These are phyloP conservation scores for Prenolepis imparis DNA, from an alignment of 2,888 invertebrate species.

Conservation along the genomic window DNA sequence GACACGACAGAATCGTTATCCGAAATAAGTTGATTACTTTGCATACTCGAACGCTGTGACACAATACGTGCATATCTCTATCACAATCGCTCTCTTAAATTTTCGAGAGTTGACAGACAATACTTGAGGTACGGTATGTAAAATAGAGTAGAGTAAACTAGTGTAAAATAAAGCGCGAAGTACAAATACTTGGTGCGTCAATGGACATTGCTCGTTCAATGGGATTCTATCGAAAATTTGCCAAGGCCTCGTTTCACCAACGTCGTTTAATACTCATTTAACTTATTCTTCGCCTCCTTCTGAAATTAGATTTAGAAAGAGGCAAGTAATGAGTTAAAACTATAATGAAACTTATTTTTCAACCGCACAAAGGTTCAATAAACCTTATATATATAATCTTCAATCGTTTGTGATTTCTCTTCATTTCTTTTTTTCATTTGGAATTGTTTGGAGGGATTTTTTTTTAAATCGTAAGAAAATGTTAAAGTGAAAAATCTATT, in stretches of 20 bases:
- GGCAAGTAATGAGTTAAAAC: constrained; percentile 1
- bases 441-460: background rate
- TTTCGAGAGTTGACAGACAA: constrained; percentile 69
- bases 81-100: constrained; percentile 71
- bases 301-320: background rate
- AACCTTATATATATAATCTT: background rate
- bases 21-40: constrained; percentile 4
- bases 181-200: constrained; percentile 73
- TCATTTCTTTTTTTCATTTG: background rate
- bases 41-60: background rate
- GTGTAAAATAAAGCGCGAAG: constrained; percentile 63
- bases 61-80: constrained; percentile 64
- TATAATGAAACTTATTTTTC: background rate
- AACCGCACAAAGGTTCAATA: background rate
- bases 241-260: constrained; percentile 28
- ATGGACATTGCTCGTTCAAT: constrained; percentile 52
- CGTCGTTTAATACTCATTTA: background rate
- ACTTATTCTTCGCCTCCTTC: background rate
- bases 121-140: constrained; percentile 78
- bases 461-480: constrained; percentile 27
- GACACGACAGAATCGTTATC: background rate
- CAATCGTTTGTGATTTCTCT: background rate
- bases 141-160: constrained; percentile 63
- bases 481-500: constrained; percentile 19
- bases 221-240: constrained; percentile 2